Conservation (phyloP, 2,113 vertebrate genomes). For the Dicentrarchus labrax region DNA sequence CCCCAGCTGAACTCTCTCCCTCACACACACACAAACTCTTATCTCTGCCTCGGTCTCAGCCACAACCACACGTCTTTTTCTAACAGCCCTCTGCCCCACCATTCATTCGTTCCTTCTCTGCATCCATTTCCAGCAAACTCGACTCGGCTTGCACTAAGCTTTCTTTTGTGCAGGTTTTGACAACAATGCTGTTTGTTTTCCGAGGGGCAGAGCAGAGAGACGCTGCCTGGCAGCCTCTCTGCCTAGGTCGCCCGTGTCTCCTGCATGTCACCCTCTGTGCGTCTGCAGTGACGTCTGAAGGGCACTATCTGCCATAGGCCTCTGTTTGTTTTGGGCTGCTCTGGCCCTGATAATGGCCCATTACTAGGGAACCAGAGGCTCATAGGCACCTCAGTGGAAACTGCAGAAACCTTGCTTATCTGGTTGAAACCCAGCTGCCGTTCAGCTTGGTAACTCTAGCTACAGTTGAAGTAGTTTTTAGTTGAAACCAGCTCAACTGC, state of each 20-base stretch:
- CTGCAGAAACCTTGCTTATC: slow-evolving; percentile 57
- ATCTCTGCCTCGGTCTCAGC: slow-evolving; percentile 53
- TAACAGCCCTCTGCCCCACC: slow-evolving; percentile 36
- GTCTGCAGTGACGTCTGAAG: slow-evolving; percentile 81
- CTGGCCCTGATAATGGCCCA: slow-evolving; percentile 77
- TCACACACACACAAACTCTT: slow-evolving; percentile 57
- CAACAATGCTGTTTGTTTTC: slow-evolving; percentile 79
- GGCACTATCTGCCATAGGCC: slow-evolving; percentile 79
- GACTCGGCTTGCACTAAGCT: slow-evolving; percentile 48
- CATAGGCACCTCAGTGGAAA: slow-evolving; percentile 65
- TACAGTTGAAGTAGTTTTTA: slow-evolving; percentile 34
- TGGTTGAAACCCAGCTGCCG: slow-evolving; percentile 67
- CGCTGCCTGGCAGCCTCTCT: slow-evolving; percentile 53
- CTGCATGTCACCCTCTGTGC: slow-evolving; percentile 72
- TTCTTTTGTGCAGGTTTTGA: slow-evolving; percentile 64
- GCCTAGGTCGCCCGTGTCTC: slow-evolving; percentile 64
- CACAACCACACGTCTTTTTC: slow-evolving; percentile 44
- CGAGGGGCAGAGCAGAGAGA: slow-evolving; percentile 61
- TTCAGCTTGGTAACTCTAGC: slow-evolving; percentile 16
- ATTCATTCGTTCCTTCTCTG: slow-evolving; percentile 63
- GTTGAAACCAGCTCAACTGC: slow-evolving; percentile 22
- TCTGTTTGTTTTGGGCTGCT: slow-evolving; percentile 83
- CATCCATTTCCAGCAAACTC: slow-evolving; percentile 71
- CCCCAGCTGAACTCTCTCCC: slow-evolving; percentile 49
- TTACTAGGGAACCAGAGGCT: slow-evolving; percentile 72